Base-by-base conservation (phyloP, 2,797 vertebrate genomes). In the Sebastolobus alascanus region DNA sequence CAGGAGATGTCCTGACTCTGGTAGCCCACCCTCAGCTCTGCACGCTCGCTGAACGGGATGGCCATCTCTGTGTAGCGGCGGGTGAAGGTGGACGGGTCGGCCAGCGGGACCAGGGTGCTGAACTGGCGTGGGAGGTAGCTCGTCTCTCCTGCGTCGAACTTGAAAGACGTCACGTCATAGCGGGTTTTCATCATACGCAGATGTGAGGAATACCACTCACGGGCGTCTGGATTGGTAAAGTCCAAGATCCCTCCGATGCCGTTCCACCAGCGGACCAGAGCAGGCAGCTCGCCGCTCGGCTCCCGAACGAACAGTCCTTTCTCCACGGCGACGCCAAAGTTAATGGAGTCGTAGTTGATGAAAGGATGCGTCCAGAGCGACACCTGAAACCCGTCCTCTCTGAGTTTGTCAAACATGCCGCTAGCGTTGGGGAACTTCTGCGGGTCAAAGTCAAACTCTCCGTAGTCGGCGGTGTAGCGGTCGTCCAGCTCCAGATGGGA, bases 1-100 rank as follows among this genome's bases (percentile, higher is more conserved):
- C 97, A 98, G n/a, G 98, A 98, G 93, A 99, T 97, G 86, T 98
- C 96, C 93, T 99, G 98, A 0, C 97, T 98, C 88, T 97, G 96
- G 93, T 97, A 97, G 16, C 97, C 96, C 10, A 97, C 96, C 29
- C 97, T 93, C 37, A 98, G 95, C 94, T 97, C 97, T 0, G 96
- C 97, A 8, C 94, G 95, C 27, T 96, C 95, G 8, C 94, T 96
- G 87, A 97, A 98, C 0, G 96, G 96, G 46, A 96, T 90, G 3
- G 97, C 97, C 96, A 98, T 97, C 92, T 97, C 97, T 0, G 97
- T 94, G 93, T 98, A 99, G 83, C 94, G 95, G 31, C 96, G 95
- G 6, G 97, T 98, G 94, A 97, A 99, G 22, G 95, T 93, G 86
- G 96, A 98, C 55, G 97, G 98, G 88, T 99, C 97, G 0, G 95